These are phyloP conservation scores for Amblyopsis rosae DNA, from an alignment of 2,113 vertebrate species.

Conservation along the genomic window DNA sequence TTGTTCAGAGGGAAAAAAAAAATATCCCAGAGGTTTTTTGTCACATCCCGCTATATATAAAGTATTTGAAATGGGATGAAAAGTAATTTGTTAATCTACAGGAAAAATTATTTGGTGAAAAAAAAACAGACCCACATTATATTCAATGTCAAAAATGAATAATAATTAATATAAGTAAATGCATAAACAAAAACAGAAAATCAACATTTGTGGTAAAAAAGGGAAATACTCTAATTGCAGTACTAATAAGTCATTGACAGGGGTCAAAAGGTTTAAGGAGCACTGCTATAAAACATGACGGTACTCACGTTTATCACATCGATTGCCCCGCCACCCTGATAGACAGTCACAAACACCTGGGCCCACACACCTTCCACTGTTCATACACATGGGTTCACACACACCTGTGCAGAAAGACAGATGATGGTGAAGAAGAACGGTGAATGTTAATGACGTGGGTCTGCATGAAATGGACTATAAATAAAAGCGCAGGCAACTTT, in stretches of 20 bases:
- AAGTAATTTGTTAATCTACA: not conserved
- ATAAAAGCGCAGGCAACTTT: too few species aligned
- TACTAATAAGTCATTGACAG: not conserved
- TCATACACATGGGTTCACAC: conserved; percentile 81
- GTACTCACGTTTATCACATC: conserved; percentile 75
- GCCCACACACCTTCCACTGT: conserved; percentile 74
- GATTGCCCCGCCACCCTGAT: conserved; percentile 72
- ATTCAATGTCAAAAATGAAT: too few species aligned
- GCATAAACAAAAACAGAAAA: too few species aligned
- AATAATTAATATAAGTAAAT: too few species aligned
- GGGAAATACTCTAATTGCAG: not conserved
- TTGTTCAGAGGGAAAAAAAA: too few species aligned
- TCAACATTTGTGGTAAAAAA: too few species aligned
- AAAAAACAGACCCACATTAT: too few species aligned
- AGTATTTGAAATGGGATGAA: not conserved
- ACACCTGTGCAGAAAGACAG: conserved; percentile 69
- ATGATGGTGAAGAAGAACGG: not conserved
- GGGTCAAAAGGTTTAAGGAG: not conserved
- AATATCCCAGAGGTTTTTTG: not conserved
- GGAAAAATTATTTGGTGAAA: too few species aligned
- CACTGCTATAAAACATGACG: not conserved
- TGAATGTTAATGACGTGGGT: too few species aligned
- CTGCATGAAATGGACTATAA: too few species aligned
- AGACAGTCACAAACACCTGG: conserved; percentile 81
- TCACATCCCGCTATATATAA: not conserved